Base-by-base conservation (phyloP, 2,888 invertebrate species). In the Cetonia aurata region DNA sequence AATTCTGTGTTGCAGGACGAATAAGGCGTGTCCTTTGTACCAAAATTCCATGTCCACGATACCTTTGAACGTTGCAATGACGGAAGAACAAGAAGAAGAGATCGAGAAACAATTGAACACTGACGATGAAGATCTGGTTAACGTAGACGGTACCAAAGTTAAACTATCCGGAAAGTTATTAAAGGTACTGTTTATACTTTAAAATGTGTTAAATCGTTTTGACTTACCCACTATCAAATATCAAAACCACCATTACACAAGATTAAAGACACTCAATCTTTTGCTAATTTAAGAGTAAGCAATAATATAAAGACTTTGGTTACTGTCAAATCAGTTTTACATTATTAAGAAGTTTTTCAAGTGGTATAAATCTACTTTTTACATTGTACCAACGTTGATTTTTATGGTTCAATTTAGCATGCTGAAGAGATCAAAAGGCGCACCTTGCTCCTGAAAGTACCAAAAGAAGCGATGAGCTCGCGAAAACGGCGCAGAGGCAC, bases 11-110 rank as follows among this genome's bases (percentile, higher is more conserved):
- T 60, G 60, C 78, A 82, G 98, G 67, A 99, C 99, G 0, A 99
- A 99, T 86, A 98, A 98, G 83, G 96, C 98, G 10, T 99, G 99
- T 84, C 99, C 98, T 0, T 85, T 96, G 60, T 99, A 98, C 84
- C 94, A 94, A 71, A 92, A 92, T 70, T 87, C 80, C 80, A 88
- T 88, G 56, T 86, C 87, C 15, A 83, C 88, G 3, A 88, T 89
- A 10, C 89, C 91, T 0, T 88, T 92, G 48, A 90, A 89, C 77
- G 90, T 90, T 1, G 90, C 92, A 0, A 87, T 92, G 85, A 93
- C 92, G 0, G 96, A 96, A 78, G 94, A 95, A 78, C 91, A 95
- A 79, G 93, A 93, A 79, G 93, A 93, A 78, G 93, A 94, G 76
- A 92, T 93, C 71, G 92, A 92, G 77, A 91, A 91, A 77, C 90